Percentiles rank a stretch among this genome's conserved stretches.
These are phyloP conservation scores for Syrmaticus mikado DNA, from an alignment of 2,113 vertebrate genomes.

Conservation along the genomic window DNA sequence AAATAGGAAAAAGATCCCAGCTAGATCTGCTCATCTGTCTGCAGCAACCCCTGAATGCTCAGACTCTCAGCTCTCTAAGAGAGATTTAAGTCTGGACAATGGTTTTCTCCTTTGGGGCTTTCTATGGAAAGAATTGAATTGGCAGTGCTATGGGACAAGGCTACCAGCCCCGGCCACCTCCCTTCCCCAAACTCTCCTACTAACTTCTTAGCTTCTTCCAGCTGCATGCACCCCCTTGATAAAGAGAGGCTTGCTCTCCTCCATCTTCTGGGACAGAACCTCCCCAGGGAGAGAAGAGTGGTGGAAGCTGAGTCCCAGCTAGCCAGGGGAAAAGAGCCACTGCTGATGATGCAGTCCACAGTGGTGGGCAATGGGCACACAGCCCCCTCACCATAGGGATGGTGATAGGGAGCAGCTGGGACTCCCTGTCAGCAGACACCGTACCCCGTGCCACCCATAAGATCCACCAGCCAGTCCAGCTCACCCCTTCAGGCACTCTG, in stretches of 20 bases:
- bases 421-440: accelerated
- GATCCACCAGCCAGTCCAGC: accelerated
- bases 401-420: too few relatives aligned
- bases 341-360: background rate
- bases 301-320: background rate
- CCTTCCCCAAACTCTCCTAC: background rate
- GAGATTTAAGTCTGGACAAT: accelerated
- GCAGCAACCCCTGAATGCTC: background rate
- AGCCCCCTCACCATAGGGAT: too few relatives aligned
- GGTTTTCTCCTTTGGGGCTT: background rate
- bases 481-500: too few relatives aligned
- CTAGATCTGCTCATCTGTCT: background rate
- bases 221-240: background rate
- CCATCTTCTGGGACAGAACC: background rate
- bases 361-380: background rate
- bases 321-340: background rate
- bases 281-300: background rate
- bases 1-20: background rate
- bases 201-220: background rate
- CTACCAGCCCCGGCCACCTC: background rate
- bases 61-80: background rate
- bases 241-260: accelerated
- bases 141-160: accelerated
- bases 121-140: background rate
- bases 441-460: accelerated